Evolutionary conservation across 1,140 invertebrate genomes (phyloP), one percentile per base, ranked within the genome.

Genomic region (Eupristina koningsbergeri): DNA sequence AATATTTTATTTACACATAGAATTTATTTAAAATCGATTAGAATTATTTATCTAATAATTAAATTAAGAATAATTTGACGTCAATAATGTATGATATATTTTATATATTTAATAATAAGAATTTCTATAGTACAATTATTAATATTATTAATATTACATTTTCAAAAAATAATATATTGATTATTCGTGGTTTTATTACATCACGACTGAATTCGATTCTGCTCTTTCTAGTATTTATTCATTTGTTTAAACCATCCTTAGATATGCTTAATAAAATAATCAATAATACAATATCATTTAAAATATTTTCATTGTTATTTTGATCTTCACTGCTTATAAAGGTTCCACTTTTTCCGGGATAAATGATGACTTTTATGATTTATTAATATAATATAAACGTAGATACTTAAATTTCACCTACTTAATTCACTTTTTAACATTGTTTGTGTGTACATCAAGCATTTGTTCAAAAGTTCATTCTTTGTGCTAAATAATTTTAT

Each of bases 171-270:
- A 45, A 71, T 50, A 50, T 71, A 76, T 47, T 45, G 22, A 50
- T n/a, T 67, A 50, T 64, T 64, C 19, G 13, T 71, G 53, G 53
- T 63, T 71, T 71, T 2, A 69, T 80, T 47, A 69, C 7, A 58
- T 64, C 78, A 83, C 34, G 74, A 83, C 75, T 83, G 61, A 76
- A 76, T 77, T 67, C 67, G 2, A 81, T 71, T 73, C 41, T 78
- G 29, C 29, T 78, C 22, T 73, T 78, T 83, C 47, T 83, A 78
- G 75, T 83, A 63, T 71, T 58, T 36, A 47, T n/a, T 69, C 34
- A 7, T 45, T 41, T 79, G 39, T 61, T 26, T 36, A 61, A 19
- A 50, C 19, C 31, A 47, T 64, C 77, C 19, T 79, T 79, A 67
- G n/a, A n/a, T 45, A 47, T 31, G 67, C 29, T n/a, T n/a, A 58